phyloP scores from a whole-genome alignment of 2,113 vertebrate species.

The Platycercus adscitus region DNA sequence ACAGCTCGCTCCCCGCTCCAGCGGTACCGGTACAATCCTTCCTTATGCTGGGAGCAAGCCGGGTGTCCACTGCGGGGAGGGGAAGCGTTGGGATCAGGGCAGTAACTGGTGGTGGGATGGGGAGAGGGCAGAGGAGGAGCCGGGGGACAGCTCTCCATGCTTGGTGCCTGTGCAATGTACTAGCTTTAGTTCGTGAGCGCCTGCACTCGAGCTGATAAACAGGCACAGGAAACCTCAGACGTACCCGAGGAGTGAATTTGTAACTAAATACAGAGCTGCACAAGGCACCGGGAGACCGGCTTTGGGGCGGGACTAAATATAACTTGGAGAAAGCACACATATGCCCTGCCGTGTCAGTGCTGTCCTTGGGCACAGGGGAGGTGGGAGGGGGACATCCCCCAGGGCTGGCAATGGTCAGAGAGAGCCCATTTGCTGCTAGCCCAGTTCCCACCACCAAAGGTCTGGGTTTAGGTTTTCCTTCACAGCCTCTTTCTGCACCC shows the following conservation, averaged over 20 bases:
- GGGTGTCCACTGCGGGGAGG: not conserved
- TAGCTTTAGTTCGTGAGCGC: not conserved
- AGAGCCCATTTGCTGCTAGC: not conserved
- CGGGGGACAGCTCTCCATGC: not conserved
- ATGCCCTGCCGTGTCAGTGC: not conserved
- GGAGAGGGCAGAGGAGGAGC: not conserved
- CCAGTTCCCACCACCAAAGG: not conserved
- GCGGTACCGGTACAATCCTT: not conserved
- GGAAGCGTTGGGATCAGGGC: not conserved
- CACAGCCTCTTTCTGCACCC: not conserved
- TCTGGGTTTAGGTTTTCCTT: not conserved
- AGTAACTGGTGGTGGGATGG: not conserved
- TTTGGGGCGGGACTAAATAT: not conserved
- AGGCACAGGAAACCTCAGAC: not conserved
- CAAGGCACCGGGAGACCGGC: not conserved
- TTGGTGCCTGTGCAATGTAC: fast-evolving
- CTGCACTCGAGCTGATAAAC: not conserved
- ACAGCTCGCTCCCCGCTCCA: fast-evolving
- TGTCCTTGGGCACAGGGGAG: not conserved
- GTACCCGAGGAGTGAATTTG: not conserved
- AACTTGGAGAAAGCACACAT: not conserved
- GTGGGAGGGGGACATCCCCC: not conserved
- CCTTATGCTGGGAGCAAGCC: fast-evolving
- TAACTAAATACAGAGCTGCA: not conserved
- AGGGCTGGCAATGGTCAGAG: not conserved